A percentile compares a stretch with the other conserved stretches of the same genome.
Evolutionary conservation across 2,797 vertebrate species (phyloP).

Genomic region (Periparus ater): DNA sequence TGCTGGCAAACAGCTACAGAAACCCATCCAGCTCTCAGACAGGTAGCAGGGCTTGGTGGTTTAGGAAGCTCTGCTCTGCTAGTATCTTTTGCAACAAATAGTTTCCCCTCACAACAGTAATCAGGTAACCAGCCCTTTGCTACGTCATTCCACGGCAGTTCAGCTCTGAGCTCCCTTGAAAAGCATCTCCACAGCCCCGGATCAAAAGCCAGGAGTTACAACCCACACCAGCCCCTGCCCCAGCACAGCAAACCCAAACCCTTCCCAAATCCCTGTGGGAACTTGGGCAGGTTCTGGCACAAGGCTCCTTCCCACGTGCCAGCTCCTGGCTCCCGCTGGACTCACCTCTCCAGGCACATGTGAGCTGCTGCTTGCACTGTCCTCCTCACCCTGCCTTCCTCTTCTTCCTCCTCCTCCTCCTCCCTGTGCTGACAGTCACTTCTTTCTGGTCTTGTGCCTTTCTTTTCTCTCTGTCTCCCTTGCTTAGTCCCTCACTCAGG

Average conservation of each 20-base stretch:
- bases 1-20: not conserved
- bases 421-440: not conserved
- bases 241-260: not conserved
- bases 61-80: not conserved
- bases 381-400: not conserved
- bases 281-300: not conserved
- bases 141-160: accelerated
- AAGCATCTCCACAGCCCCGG: not conserved
- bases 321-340: accelerated
- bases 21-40: not conserved
- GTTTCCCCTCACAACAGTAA: accelerated
- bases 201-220: not conserved
- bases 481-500: conserved; percentile 55
- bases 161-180: not conserved
- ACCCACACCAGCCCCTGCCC: not conserved
- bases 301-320: not conserved
- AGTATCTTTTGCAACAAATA: not conserved
- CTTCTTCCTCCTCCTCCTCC: not conserved
- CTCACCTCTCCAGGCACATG: conserved; percentile 29
- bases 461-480: not conserved
- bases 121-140: not conserved
- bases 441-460: conserved; percentile 23
- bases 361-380: not conserved
- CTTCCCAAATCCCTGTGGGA: not conserved
- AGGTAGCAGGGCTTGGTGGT: not conserved